These are phyloP conservation scores for Piezodorus guildinii DNA, from an alignment of 1,140 invertebrate genomes.

Conservation along the genomic window DNA sequence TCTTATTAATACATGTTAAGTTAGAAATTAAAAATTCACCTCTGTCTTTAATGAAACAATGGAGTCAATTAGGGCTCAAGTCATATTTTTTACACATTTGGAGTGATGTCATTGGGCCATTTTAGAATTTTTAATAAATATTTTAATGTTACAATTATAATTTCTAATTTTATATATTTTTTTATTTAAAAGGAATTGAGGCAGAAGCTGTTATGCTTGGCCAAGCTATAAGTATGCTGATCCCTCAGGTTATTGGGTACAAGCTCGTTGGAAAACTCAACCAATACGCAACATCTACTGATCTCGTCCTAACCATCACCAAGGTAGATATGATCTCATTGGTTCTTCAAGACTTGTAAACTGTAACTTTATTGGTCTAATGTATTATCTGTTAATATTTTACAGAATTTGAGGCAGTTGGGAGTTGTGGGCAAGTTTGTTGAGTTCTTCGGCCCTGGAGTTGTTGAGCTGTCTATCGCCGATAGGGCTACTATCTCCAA, in stretches of 20 bases:
- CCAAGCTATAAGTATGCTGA: conserved; percentile 90
- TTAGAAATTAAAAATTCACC: too few relatives aligned
- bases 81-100: too few relatives aligned
- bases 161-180: too few relatives aligned
- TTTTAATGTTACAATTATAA: too few relatives aligned
- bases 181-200: conserved; percentile 51
- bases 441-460: conserved; percentile 93
- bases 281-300: conserved; percentile 87
- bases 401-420: conserved; percentile 75
- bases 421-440: conserved; percentile 98
- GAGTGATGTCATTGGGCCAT: too few relatives aligned
- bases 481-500: conserved; percentile 90
- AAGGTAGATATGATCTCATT: conserved; percentile 52
- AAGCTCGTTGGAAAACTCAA: conserved; percentile 69
- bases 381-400: conserved; percentile 25
- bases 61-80: too few relatives aligned
- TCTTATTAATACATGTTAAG: too few relatives aligned
- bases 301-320: conserved; percentile 93
- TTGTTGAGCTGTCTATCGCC: conserved; percentile 79
- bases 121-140: too few relatives aligned
- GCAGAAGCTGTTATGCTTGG: conserved; percentile 87
- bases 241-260: conserved; percentile 94
- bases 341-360: not conserved
- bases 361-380: not conserved
- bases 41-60: too few relatives aligned